Conservation (phyloP, 2,113 vertebrate genomes). For the Tachysurus vachellii region DNA sequence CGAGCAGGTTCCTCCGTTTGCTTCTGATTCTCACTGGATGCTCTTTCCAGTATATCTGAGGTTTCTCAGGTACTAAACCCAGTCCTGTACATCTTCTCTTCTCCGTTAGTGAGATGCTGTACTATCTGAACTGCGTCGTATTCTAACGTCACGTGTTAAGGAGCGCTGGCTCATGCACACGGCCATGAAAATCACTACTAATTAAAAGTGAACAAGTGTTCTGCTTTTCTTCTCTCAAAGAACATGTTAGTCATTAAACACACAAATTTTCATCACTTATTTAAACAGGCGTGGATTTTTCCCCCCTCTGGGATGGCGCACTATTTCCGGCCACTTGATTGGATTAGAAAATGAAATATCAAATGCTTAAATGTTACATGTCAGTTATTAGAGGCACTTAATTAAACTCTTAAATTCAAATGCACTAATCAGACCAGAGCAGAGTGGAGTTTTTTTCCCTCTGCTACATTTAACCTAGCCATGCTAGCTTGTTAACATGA, state of each 20-base stretch:
- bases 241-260: constrained; percentile 80
- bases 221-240: constrained; percentile 78
- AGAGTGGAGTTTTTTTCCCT: constrained; percentile 68
- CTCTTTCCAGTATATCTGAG: no score
- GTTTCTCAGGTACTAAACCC: no score
- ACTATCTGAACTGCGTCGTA: no score
- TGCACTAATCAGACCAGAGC: constrained; percentile 73
- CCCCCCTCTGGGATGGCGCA: constrained; percentile 76
- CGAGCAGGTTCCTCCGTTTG: no score
- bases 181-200: constrained; percentile 88
- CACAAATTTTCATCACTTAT: constrained; percentile 82
- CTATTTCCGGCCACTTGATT: constrained; percentile 75
- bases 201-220: constrained; percentile 89
- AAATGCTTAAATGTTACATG: constrained; percentile 83
- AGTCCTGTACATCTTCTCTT: no score
- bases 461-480: constrained; percentile 71
- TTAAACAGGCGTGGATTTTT: constrained; percentile 73
- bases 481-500: constrained; percentile 84
- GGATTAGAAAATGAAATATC: constrained; percentile 79
- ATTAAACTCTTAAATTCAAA: constrained; percentile 85
- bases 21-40: no score
- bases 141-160: neutral
- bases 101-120: no score
- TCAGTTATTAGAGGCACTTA: constrained; percentile 85
- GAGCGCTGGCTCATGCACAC: constrained; percentile 65